Evolutionary conservation across 1,140 invertebrate species (phyloP), one percentile per base, ranked within the genome.

Genomic region (Solenopsis invicta): DNA sequence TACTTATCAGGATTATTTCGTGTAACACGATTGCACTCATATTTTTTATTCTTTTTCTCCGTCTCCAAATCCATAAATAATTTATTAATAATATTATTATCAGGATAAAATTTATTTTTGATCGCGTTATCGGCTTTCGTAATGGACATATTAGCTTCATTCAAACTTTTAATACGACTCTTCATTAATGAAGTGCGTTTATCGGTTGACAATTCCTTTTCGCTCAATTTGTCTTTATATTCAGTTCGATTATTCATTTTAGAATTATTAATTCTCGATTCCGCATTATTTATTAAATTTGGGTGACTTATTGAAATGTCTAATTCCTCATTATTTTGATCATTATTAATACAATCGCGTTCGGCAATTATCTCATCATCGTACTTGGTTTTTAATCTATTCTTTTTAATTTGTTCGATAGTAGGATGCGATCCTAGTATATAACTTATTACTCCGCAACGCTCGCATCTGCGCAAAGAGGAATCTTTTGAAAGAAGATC

Each of bases 381-480:
- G 1, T 29, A 37, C 9, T 8, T 29, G 16, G 0, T 16, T 56
- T 12, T 56, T 8, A 21, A 29, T 2, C 4, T 1, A 37, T 10
- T 80, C 2, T 2, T 34, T 78, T 78, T 66, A 54, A 67, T 18
- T 52, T 54, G 8, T 67, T 80, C 48, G 9, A 16, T 59, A 61
- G 54, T 16, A 24, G 37, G 6, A 34, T 6, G 8, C 29, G 8
- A 78, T 78, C 1, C 16, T 34, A 41, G n/a, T 3, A 64, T 24
- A 18, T 37, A 88, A 41, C 89, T 92, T 1, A 93, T 88, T 13
- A 93, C 88, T 0, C 91, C 90, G 41, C 92, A 93, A 18, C 84
- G 62, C 24, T 89, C 48, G 6, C 92, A 93, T 56, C 78, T 89
- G 2, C 59, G 72, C 6, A 93, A 69, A 1, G 89, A 88, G 1